Base-by-base conservation (phyloP, 64 coral and sea anemone genomes). In the Actinia tenebrosa region DNA sequence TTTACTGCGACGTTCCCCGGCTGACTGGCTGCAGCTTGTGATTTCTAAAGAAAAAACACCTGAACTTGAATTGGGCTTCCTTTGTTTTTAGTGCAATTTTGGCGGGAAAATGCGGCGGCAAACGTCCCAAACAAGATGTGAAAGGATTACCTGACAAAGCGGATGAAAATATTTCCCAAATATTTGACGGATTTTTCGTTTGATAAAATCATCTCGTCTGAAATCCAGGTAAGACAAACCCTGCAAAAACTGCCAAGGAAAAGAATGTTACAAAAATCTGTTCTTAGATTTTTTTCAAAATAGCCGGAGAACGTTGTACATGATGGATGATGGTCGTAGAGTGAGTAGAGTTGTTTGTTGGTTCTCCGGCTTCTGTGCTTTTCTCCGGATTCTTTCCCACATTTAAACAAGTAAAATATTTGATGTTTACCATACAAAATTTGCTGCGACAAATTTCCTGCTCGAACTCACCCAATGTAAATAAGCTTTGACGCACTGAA, bases 161-260 rank as follows among this genome's bases (percentile, higher is more conserved):
- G 56, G 84, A 46, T 92, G 91, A 84, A 99, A 99, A 72, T 99
- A 99, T 83, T 86, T 84, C 0, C 56, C 83, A 78, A 95, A 99
- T 60, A 99, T 90, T 88, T 99, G 90, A 27, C 93, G 94, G 50
- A 99, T 91, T 88, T 95, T 99, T 86, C 96, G 75, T 60, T 87
- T 89, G n/a, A 99, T 89, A 60, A 99, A 99, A 45, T 99, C 93
- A 50, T 99, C 96, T 86, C 91, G 89, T 64, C 71, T 92, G 77
- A 95, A 95, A 79, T 99, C 93, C 45, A 99, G 56, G 47, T 87
- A 71, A 1, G 93, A 71, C 9, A 99, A 75, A 53, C 96, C 96
- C 71, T 90, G 90, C 25, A 99, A 84, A 82, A 99, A 99, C 96
- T 99, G 46, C 19, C 83, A 60, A 82, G 3, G 78, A 66, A 81